phyloP scores from a whole-genome alignment of 2,797 vertebrate genomes.

The Psittacula echo region DNA sequence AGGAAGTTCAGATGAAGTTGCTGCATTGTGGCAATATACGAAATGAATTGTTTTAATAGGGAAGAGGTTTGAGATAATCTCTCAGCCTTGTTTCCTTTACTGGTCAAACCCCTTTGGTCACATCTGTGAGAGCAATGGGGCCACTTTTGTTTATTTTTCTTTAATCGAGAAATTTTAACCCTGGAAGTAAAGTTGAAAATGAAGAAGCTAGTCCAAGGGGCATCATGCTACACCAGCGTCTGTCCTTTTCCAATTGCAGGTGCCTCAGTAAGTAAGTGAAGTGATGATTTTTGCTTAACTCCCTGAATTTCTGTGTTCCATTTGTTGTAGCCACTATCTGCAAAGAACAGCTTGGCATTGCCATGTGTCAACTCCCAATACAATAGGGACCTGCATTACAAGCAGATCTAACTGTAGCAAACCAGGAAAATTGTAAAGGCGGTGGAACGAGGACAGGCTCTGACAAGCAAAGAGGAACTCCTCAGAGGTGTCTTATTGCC shows the following conservation, averaged over 20 bases:
- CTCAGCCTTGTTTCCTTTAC: constrained; percentile 27
- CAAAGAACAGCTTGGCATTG: neutral
- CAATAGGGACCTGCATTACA: neutral
- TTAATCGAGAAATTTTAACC: neutral
- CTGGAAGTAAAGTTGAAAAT: neutral
- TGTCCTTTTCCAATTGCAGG: neutral
- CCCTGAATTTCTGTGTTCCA: neutral
- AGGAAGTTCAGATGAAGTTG: constrained; percentile 59
- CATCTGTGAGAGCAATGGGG: neutral
- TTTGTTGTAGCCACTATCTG: neutral
- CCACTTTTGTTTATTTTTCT: constrained; percentile 39
- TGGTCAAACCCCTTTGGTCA: constrained; percentile 8
- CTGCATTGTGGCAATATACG: constrained; percentile 44
- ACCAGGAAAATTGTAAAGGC: neutral
- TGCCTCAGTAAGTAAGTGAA: neutral
- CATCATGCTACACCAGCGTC: fast-evolving
- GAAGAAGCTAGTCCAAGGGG: neutral
- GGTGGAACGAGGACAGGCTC: neutral
- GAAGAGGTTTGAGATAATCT: constrained; percentile 58
- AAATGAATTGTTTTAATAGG: constrained; percentile 61
- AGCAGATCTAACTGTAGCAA: neutral
- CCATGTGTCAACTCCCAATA: neutral
- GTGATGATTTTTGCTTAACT: neutral
- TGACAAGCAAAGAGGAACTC: neutral
- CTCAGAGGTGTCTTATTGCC: neutral